phyloP scores from a whole-genome alignment of 1,140 invertebrate species.

The Brachionus angularis region DNA sequence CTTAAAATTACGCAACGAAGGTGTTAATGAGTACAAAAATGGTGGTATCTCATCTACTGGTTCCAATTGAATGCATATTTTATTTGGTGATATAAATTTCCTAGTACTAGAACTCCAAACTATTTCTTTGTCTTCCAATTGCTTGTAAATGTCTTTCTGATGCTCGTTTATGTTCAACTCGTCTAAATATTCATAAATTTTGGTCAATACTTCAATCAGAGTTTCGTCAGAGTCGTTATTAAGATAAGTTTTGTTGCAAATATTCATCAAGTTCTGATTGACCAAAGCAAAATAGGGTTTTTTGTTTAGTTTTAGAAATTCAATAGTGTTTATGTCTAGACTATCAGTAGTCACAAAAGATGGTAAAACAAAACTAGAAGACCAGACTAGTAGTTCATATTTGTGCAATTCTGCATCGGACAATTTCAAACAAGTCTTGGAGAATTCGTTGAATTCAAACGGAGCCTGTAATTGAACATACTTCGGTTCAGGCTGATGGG shows the following conservation, averaged over 20 bases:
- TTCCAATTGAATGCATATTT: conserved; percentile 8
- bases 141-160: conserved; percentile 26
- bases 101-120: not conserved
- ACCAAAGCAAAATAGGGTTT: conserved; percentile 33
- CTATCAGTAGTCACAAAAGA: not conserved
- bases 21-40: conserved; percentile 28
- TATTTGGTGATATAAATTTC: not conserved
- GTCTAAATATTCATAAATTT: conserved; percentile 32
- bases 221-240: not conserved
- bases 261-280: conserved; percentile 1
- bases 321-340: conserved; percentile 13
- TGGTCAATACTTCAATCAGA: not conserved
- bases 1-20: not conserved
- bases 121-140: conserved; percentile 32
- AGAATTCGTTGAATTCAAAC: conserved; percentile 15
- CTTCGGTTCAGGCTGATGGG: not conserved
- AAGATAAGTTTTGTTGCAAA: not conserved
- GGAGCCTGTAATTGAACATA: not conserved
- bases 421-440: not conserved
- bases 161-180: conserved; percentile 11
- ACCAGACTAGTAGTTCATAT: conserved; percentile 18
- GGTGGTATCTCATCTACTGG: conserved; percentile 16
- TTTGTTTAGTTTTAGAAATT: conserved; percentile 37
- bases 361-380: conserved; percentile 14
- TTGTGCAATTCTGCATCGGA: conserved; percentile 12